Conservation (phyloP, 2,888 invertebrate genomes). For the Conomelus anceps region DNA sequence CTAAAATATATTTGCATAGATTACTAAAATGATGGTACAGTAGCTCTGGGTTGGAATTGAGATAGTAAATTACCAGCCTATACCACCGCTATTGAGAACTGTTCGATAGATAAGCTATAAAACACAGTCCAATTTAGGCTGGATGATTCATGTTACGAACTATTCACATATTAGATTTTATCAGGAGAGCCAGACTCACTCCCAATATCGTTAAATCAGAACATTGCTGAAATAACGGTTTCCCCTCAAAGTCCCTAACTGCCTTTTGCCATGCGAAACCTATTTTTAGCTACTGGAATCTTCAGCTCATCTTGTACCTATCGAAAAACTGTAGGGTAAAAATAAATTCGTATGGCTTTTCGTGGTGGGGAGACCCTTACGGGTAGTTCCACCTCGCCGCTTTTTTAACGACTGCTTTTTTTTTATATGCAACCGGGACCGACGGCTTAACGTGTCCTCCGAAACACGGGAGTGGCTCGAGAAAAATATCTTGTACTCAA, state of each 20-base stretch:
- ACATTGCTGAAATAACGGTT: neutral
- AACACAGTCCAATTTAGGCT: neutral
- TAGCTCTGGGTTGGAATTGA: neutral
- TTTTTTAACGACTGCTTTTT: too few relatives aligned
- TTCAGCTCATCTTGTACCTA: neutral
- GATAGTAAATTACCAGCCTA: neutral
- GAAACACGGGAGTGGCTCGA: too few relatives aligned
- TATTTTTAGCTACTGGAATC: neutral
- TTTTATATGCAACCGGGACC: too few relatives aligned
- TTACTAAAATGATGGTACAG: neutral
- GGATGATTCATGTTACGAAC: neutral
- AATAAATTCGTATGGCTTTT: too few relatives aligned
- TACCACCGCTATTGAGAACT: neutral
- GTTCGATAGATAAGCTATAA: neutral
- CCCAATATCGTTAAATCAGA: neutral
- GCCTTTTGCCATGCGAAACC: neutral
- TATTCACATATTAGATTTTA: neutral
- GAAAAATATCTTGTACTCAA: too few relatives aligned
- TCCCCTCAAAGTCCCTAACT: neutral
- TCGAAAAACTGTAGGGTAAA: too few relatives aligned
- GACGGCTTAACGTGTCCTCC: too few relatives aligned
- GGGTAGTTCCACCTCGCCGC: too few relatives aligned
- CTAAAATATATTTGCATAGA: neutral
- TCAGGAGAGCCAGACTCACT: neutral
- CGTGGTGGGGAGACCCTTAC: too few relatives aligned